A percentile compares a stretch with the other conserved stretches of the same genome.
These are phyloP conservation scores for Malurus alboscapulatus DNA, from an alignment of 2,113 vertebrate species.

Conservation along the genomic window DNA sequence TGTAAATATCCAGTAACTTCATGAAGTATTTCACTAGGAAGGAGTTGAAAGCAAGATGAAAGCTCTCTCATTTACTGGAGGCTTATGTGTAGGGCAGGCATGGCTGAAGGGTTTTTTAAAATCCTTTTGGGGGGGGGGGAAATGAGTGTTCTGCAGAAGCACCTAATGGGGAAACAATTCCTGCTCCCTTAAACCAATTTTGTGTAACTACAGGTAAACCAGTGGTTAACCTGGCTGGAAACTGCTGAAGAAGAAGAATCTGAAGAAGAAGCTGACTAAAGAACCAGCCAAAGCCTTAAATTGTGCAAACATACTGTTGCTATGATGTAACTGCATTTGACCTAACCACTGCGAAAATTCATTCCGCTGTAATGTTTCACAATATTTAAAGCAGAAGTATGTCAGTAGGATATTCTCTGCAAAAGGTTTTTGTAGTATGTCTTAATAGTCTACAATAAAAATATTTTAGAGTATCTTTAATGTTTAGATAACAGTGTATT, in stretches of 20 bases:
- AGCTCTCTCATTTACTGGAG: accelerated
- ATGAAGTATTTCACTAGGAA: neutral
- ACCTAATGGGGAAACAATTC: neutral
- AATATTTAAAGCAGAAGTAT: constrained; percentile 83
- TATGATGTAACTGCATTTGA: constrained; percentile 81
- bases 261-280: constrained; percentile 94
- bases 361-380: constrained; percentile 86
- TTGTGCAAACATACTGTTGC: constrained; percentile 88
- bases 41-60: neutral
- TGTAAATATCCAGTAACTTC: accelerated
- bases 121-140: accelerated
- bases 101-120: neutral
- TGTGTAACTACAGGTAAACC: constrained; percentile 86
- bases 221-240: constrained; percentile 99
- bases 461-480: constrained; percentile 85
- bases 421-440: constrained; percentile 84
- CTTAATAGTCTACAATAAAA: constrained; percentile 86
- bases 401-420: constrained; percentile 78
- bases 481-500: constrained; percentile 85
- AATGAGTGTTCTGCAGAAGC: neutral
- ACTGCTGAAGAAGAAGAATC: constrained; percentile 99
- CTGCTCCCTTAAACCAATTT: neutral
- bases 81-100: accelerated
- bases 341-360: constrained; percentile 89
- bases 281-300: constrained; percentile 91